Evolutionary conservation across 2,888 invertebrate genomes (phyloP), one percentile per base, ranked within the genome.

Genomic region (Timema cristinae): DNA sequence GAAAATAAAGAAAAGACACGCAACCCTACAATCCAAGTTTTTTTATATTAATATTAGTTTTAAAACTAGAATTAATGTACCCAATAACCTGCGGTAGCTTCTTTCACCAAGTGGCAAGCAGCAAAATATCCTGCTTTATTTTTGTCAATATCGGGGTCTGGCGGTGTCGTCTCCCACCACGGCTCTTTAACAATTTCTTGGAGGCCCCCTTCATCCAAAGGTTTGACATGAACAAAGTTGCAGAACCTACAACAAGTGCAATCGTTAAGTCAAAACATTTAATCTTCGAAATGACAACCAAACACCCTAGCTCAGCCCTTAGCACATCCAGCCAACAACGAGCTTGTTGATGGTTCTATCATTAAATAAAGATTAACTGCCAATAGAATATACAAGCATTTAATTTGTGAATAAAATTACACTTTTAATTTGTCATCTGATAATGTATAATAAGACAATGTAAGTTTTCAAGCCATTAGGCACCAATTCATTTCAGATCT

Each of bases 171-270:
- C 68, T 87, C 87, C 89, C 90, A 90, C 90, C 90, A 91, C 0
- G 88, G 86, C 61, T 84, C 83, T 2, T 86, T 85, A 50, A 91
- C 85, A 1, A 89, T 82, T 0, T 86, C 84, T 7, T 84, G 82
- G 7, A 91, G 80, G 0, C 88, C 87, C 0, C 79, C 81, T 74
- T 90, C 89, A 75, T 91, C 90, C 0, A 90, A 85, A 47, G 90
- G 89, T 77, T 90, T 90, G 7, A 90, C 84, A 78, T 90, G 89
- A 70, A 91, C 81, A 79, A 91, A 90, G 78, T 89, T 88, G 69
- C 89, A 88, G 76, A 91, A 89, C 73, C 87, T 86, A 75, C 70
- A 74, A 74, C 7, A 66, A 32, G 32, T 32, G 32, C 32, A 32
- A 32, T 32, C 32, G 32, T 32, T 32, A 32, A 32, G 4, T 32